phyloP scores from a whole-genome alignment of 2,797 vertebrate genomes.

The Sparus aurata region DNA sequence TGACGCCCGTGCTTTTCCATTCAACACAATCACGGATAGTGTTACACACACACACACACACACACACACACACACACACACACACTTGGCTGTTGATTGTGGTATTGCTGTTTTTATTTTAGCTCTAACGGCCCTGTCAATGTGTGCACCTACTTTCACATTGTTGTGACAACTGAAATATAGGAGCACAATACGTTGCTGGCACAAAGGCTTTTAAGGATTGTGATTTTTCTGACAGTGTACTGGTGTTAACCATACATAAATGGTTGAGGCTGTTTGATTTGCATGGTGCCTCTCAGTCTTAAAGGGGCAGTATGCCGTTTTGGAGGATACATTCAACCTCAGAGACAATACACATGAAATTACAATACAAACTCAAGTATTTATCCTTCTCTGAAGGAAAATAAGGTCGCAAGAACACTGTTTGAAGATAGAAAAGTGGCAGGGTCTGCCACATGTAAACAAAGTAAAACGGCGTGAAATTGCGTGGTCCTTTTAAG shows the following conservation, averaged over 20 bases:
- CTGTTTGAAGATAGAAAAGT: too few relatives aligned
- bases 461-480: too few relatives aligned
- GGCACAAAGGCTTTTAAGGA: neutral
- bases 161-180: neutral
- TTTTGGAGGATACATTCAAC: too few relatives aligned
- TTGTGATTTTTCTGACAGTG: neutral
- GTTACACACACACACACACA: conserved; percentile 39
- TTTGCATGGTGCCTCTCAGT: neutral
- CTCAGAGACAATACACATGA: too few relatives aligned
- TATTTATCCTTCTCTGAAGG: too few relatives aligned
- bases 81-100: neutral
- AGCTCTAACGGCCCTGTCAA: neutral
- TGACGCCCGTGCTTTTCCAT: conserved; percentile 63
- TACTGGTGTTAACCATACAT: neutral
- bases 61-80: conserved; percentile 3
- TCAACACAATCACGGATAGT: conserved; percentile 36
- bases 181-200: neutral
- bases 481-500: too few relatives aligned
- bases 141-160: neutral
- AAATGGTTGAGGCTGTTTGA: neutral
- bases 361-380: too few relatives aligned
- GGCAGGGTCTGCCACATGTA: too few relatives aligned
- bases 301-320: too few relatives aligned
- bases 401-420: too few relatives aligned
- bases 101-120: neutral